Conservation (phyloP, 1,140 invertebrate species). For the Polypedilum pembai region DNA sequence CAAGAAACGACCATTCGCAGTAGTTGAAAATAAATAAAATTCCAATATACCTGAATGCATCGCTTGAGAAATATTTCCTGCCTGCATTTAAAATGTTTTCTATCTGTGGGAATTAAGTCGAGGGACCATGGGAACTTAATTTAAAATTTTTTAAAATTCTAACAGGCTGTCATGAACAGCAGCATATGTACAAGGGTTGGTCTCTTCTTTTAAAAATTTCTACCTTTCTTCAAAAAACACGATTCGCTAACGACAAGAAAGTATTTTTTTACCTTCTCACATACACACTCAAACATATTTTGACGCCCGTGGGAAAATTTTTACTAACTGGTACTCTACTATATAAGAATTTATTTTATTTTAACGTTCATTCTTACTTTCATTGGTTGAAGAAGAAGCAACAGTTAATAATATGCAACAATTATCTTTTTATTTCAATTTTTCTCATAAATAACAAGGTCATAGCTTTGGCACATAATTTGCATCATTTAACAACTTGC, state of each 20-base stretch:
- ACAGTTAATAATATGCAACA: background rate
- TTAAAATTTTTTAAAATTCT: conserved; percentile 18
- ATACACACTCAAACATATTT: too few relatives aligned
- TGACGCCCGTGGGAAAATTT: too few relatives aligned
- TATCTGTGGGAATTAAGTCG: background rate
- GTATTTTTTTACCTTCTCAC: too few relatives aligned
- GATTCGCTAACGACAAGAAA: too few relatives aligned
- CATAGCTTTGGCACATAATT: background rate
- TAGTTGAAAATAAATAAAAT: background rate
- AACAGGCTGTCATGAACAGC: background rate
- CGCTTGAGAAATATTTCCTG: conserved; percentile 23
- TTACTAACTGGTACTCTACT: too few relatives aligned
- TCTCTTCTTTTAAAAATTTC: background rate
- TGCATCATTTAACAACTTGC: background rate
- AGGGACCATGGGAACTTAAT: conserved; percentile 15
- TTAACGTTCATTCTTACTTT: background rate
- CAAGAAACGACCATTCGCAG: too few relatives aligned
- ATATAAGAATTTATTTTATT: too few relatives aligned
- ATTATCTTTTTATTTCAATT: background rate
- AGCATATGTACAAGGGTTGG: background rate
- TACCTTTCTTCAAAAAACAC: background rate
- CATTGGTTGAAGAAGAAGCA: background rate
- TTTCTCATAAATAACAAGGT: conserved; percentile 20
- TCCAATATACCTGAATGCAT: background rate
- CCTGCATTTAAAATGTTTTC: background rate